A percentile compares a stretch with the other conserved stretches of the same genome.
Conservation (phyloP, 2,888 invertebrate species). For the Serripes groenlandicus region DNA sequence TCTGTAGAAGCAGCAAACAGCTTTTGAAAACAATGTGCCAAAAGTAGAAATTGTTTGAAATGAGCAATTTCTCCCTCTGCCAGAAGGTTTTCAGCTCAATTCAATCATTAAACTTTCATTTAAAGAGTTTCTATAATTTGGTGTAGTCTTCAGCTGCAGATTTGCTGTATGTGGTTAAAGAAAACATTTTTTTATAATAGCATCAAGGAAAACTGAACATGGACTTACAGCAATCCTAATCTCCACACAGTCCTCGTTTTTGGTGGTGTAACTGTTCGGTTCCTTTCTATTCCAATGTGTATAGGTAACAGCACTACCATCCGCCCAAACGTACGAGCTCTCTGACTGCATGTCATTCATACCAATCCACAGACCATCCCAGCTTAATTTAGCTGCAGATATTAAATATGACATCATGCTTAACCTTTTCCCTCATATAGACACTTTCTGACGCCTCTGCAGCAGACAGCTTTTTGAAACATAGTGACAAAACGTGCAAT, state of each 20-base stretch:
- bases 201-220: background rate
- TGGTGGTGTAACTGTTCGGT: slow-evolving; percentile 71
- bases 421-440: background rate
- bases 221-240: slow-evolving; percentile 21
- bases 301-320: slow-evolving; percentile 71
- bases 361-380: slow-evolving; percentile 70
- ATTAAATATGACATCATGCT: background rate
- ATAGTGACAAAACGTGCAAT: background rate
- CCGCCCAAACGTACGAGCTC: slow-evolving; percentile 76
- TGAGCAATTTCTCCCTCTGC: background rate
- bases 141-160: background rate
- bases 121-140: background rate
- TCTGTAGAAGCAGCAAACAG: background rate
- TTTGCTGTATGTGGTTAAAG: background rate
- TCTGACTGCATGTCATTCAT: slow-evolving; percentile 70
- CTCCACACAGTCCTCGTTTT: slow-evolving; percentile 67
- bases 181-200: background rate
- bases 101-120: no score
- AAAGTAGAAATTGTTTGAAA: background rate
- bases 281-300: slow-evolving; percentile 77
- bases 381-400: slow-evolving; percentile 32
- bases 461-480: background rate
- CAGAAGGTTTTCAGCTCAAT: background rate
- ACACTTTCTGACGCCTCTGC: background rate
- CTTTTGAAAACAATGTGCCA: background rate